Evolutionary conservation across 2,797 vertebrate species (phyloP), one percentile per base, ranked within the genome.

Genomic region (Acrossocheilus wenchowensis): DNA sequence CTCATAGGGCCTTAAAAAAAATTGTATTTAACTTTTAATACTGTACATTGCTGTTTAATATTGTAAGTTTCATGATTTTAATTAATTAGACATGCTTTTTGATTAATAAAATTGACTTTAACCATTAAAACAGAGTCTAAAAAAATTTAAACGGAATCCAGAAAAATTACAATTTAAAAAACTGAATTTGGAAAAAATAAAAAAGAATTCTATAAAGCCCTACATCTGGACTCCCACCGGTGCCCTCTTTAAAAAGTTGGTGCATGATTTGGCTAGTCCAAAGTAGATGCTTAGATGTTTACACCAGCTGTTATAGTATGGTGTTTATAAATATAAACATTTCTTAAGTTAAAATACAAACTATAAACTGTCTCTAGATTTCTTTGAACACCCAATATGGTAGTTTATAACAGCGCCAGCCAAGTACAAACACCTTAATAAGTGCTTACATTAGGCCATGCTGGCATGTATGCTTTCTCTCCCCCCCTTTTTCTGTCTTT

Each of bases 381-480:
- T 50, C 14, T 17, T 17, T 50, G 48, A 50, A 50, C 1, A 15
- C 54, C 23, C 57, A 2, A 11, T 60, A n/a, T 12, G 10, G 60
- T 74, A 14, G 30, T 54, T 21, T 54, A 77, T 1, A 41, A 77
- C 17, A 60, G 52, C 12, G 14, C 6, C 36, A 64, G 10, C 39
- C 36, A 62, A 48, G 34, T 69, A 39, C 43, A 83, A 19, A n/a
- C 57, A 83, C 12, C 17, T 21, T 57, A 43, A 41, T 57, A 62
- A 30, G n/a, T 3, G 66, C 34, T 52, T 69, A 50, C 4, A 41
- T 43, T 52, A 12, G 14, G 64, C 15, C 4, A n/a, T 26, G 21
- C 77, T 48, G 7, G 36, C 64, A n/a, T 79, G n/a, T 15, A 60
- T 79, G 52, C 60, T 39, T 39, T 69, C 34, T 69, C 34, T 87